Evolutionary conservation across 2,113 vertebrate genomes (phyloP), one percentile per base, ranked within the genome.

Genomic region (Pangasianodon gigas): DNA sequence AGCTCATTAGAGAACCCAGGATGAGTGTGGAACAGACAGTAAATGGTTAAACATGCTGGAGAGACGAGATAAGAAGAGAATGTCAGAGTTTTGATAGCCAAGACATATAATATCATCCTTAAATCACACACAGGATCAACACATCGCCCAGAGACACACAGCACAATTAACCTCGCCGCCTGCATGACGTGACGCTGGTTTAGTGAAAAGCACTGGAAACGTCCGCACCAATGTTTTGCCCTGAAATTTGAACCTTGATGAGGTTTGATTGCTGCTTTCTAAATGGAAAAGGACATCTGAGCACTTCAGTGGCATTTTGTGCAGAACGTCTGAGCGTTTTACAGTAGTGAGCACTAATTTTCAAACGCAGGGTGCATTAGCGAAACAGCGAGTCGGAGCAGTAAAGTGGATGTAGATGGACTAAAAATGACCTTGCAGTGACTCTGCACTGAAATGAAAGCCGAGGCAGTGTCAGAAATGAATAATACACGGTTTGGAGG

Each of bases 121-220:
- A 75, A 74, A 87, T 84, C 46, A 46, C 56, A 87, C n/a, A 21
- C 26, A 52, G 51, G 71, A 62, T 81, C 32, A 48, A 37, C 87
- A 85, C 71, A 85, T 83, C 48, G 71, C 51, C 58, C 37, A 37
- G 62, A 77, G 10, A 85, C 74, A 46, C 13, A 11, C 48, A 83
- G 85, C 26, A 83, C 60, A 79, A 90, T 91, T 91, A 89, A 92
- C 87, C 85, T 89, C 52, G 32, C 75, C 48, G n/a, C n/a, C n/a
- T 0, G 2, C 37, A 37, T 37, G 62, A 85, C 19, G 54, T 6
- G 41, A 71, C 24, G n/a, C 67, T 89, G 26, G 51, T 89, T 89
- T 51, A 52, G 13, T 82, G 19, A 32, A 85, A 67, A 54, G 60
- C 37, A 56, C 87, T 87, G 41, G 67, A 90, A 89, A 83, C 82